These are phyloP conservation scores for Abscondita cerata DNA, from an alignment of 2,888 invertebrate species.

Conservation along the genomic window DNA sequence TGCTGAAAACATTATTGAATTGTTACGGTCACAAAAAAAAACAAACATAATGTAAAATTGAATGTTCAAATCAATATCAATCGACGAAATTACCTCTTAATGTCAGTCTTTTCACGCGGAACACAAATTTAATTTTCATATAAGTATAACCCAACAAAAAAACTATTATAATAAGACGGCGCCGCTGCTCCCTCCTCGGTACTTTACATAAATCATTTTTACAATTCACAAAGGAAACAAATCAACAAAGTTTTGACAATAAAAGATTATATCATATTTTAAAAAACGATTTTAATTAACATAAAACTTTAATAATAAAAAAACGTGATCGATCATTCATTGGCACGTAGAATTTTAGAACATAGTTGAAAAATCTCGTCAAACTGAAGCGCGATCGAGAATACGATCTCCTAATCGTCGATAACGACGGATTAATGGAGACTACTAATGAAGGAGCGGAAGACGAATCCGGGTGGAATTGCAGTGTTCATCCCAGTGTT, in stretches of 20 bases:
- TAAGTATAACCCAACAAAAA: too few species aligned
- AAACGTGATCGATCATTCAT: not conserved
- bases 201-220: not conserved
- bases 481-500: conserved; percentile 69
- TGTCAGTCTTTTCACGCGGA: too few species aligned
- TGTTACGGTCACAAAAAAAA: too few species aligned
- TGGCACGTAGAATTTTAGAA: not conserved
- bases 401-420: conserved; percentile 57
- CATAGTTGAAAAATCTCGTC: conserved; percentile 36
- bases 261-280: not conserved
- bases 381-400: conserved; percentile 56
- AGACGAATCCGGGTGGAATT: conserved; percentile 67
- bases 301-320: too few species aligned
- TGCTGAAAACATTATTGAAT: too few species aligned
- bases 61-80: too few species aligned
- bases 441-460: conserved; percentile 59
- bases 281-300: too few species aligned
- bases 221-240: not conserved
- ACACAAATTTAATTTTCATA: too few species aligned
- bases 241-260: conserved; percentile 1
- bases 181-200: too few species aligned
- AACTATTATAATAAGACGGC: too few species aligned
- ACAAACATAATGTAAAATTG: too few species aligned
- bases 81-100: too few species aligned
- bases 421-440: conserved; percentile 60